Conservation (phyloP, 2,888 invertebrate genomes). For the Diabrotica balteata region DNA sequence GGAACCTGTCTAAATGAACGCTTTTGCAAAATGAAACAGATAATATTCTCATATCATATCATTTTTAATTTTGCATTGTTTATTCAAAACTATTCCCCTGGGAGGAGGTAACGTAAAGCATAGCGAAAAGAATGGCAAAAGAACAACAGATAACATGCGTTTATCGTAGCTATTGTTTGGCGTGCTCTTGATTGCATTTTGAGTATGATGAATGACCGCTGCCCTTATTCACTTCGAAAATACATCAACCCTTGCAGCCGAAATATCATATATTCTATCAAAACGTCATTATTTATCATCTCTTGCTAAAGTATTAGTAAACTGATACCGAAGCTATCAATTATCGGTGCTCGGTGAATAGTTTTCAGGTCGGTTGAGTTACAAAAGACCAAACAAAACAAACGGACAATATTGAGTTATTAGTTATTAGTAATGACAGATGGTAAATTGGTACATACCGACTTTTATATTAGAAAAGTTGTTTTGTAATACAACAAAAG, state of each 20-base stretch:
- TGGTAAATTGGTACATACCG: background rate
- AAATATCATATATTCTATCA: conserved; percentile 47
- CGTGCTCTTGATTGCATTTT: conserved; percentile 57
- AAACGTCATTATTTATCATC: conserved; percentile 45
- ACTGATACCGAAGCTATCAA: conserved; percentile 31
- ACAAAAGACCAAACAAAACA: conserved; percentile 22
- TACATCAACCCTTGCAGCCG: conserved; percentile 47
- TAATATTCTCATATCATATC: too few species aligned
- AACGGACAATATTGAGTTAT: conserved; percentile 6
- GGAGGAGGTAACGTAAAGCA: background rate
- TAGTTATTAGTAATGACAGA: conserved; percentile 12
- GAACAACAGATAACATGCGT: conserved; percentile 36
- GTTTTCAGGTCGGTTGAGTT: conserved; percentile 10
- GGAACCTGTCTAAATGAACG: too few species aligned
- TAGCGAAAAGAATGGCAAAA: conserved; percentile 33
- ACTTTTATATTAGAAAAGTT: too few species aligned
- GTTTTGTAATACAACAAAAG: too few species aligned
- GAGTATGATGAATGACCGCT: conserved; percentile 59
- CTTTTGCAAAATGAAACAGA: too few species aligned
- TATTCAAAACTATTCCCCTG: background rate
- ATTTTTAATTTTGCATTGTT: too few species aligned
- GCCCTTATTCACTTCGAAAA: conserved; percentile 46
- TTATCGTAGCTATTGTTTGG: conserved; percentile 50
- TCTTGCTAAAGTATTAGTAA: conserved; percentile 32
- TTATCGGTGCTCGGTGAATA: conserved; percentile 29